A percentile compares a stretch with the other conserved stretches of the same genome.
phyloP scores from a whole-genome alignment of 2,797 vertebrate species.

The Microhierax caerulescens region DNA sequence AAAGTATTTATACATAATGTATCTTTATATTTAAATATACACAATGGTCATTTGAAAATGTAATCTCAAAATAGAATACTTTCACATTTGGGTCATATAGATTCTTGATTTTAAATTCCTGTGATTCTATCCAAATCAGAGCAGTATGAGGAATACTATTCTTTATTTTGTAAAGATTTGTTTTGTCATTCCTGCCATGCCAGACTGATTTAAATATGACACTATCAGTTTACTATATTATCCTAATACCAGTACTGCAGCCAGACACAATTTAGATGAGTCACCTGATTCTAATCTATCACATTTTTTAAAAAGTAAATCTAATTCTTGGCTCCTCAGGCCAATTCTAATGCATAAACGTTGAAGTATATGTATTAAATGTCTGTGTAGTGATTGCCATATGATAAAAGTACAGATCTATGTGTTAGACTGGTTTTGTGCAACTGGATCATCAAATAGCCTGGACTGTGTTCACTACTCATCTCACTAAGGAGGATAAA shows the following conservation, averaged over 20 bases:
- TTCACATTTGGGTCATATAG: not conserved
- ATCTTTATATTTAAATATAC: not conserved
- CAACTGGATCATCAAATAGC: not conserved
- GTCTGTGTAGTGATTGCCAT: not conserved
- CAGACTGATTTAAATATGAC: not conserved
- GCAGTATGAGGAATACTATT: not conserved
- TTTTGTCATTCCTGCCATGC: not conserved
- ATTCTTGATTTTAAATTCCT: not conserved
- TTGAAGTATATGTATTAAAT: not conserved
- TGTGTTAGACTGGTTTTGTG: not conserved
- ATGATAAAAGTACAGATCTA: not conserved
- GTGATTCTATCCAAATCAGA: not conserved
- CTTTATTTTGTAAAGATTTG: not conserved
- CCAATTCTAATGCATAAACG: not conserved
- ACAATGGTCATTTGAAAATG: not conserved
- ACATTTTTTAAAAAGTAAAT: not conserved
- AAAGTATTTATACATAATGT: not conserved
- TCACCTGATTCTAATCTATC: not conserved
- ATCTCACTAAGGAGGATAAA: not conserved
- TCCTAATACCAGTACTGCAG: not conserved
- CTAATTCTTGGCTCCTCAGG: not conserved
- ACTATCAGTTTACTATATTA: not conserved
- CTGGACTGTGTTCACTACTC: not conserved
- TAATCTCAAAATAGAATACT: not conserved
- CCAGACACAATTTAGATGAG: not conserved